Evolutionary conservation across 2,113 vertebrate genomes (phyloP).

Genomic region (Istiophorus platypterus): DNA sequence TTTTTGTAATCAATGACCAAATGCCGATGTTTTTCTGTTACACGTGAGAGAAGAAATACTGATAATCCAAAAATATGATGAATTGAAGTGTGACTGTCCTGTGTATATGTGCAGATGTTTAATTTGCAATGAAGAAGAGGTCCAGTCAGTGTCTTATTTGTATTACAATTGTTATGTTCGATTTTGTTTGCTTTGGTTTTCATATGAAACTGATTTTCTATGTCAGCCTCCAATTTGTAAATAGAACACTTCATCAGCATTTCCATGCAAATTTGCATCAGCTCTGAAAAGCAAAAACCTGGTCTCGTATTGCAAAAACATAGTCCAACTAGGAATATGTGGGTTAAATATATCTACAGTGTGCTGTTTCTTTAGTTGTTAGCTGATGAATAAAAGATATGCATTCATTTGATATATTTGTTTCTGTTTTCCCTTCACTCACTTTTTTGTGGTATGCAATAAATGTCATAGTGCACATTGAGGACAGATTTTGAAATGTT

Average conservation of each 20-base stretch:
- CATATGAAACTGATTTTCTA: slow-evolving; percentile 56
- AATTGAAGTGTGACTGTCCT: slow-evolving; percentile 42
- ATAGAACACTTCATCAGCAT: slow-evolving; percentile 69
- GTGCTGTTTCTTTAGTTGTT: slow-evolving; percentile 77
- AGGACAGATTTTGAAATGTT: slow-evolving; percentile 49
- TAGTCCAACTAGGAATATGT: slow-evolving; percentile 69
- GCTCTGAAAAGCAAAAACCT: slow-evolving; percentile 68
- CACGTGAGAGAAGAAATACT: slow-evolving; percentile 26
- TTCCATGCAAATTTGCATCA: slow-evolving; percentile 50
- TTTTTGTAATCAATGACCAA: slow-evolving; percentile 56
- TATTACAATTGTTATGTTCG: slow-evolving; percentile 21
- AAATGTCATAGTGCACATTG: slow-evolving; percentile 40
- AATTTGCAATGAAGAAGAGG: slow-evolving; percentile 38
- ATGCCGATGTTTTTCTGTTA: slow-evolving; percentile 35
- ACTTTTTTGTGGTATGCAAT: slow-evolving; percentile 18
- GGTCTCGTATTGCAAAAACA: slow-evolving; percentile 61
- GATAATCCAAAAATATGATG: slow-evolving; percentile 51
- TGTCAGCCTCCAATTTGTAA: slow-evolving; percentile 70
- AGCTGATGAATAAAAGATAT: slow-evolving; percentile 82
- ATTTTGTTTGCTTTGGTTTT: slow-evolving; percentile 45
- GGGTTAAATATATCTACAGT: slow-evolving; percentile 76
- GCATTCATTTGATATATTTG: slow-evolving; percentile 73
- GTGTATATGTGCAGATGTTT: slow-evolving; percentile 45
- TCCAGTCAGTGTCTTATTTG: slow-evolving; percentile 43
- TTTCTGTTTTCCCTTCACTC: slow-evolving; percentile 62